phyloP scores from a whole-genome alignment of 2,888 invertebrate genomes.

The Acleris cristana region DNA sequence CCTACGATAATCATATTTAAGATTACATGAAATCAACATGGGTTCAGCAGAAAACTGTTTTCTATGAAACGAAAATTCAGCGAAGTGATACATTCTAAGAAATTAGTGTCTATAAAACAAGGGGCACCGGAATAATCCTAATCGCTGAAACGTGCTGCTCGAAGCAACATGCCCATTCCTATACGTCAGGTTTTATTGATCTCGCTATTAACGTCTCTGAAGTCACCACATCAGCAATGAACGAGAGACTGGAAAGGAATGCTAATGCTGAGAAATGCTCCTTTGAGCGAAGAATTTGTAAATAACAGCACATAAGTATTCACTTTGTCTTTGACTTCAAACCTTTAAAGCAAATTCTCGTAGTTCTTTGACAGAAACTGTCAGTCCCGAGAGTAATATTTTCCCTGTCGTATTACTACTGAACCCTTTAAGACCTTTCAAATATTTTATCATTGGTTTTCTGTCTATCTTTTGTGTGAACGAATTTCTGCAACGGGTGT shows the following conservation, averaged over 20 bases:
- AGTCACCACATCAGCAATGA: not conserved
- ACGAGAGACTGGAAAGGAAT: constrained; percentile 20
- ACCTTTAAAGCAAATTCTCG: not conserved
- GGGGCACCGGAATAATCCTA: too few relatives aligned
- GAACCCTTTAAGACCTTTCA: constrained; percentile 12
- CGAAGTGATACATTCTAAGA: too few relatives aligned
- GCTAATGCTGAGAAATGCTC: not conserved
- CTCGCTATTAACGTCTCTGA: too few relatives aligned
- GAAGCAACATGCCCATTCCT: too few relatives aligned
- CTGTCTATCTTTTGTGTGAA: constrained; percentile 13
- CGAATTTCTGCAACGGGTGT: constrained; percentile 10
- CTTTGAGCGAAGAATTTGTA: too few relatives aligned
- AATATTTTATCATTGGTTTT: constrained; percentile 12
- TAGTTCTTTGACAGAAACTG: constrained; percentile 5
- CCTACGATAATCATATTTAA: too few relatives aligned
- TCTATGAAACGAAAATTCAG: too few relatives aligned
- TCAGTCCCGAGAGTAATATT: not conserved
- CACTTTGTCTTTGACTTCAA: constrained; percentile 5
- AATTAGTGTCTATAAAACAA: too few relatives aligned
- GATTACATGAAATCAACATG: too few relatives aligned
- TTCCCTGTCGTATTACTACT: constrained; percentile 23
- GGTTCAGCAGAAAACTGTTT: too few relatives aligned
- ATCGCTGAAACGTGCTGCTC: too few relatives aligned
- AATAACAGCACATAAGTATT: constrained; percentile 3
- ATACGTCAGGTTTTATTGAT: too few relatives aligned